Conservation (phyloP, 2,797 vertebrate species). For the Pangasius macronema region DNA sequence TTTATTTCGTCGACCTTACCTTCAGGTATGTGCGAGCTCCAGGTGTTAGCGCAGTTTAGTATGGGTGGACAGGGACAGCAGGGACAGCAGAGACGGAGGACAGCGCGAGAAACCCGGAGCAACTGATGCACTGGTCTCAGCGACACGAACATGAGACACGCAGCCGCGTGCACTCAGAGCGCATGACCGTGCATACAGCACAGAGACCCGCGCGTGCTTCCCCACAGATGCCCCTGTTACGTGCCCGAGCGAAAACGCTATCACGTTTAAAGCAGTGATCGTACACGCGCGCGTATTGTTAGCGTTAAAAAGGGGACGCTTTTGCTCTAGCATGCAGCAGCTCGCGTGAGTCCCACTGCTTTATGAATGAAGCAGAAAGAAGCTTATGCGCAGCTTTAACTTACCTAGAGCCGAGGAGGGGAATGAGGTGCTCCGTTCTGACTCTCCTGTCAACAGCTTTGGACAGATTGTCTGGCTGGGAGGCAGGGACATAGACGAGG, state of each 20-base stretch:
- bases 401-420: slow-evolving; percentile 66
- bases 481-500: slow-evolving; percentile 61
- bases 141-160: slow-evolving; percentile 50
- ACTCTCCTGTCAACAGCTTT: slow-evolving; percentile 67
- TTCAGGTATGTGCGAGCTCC: slow-evolving; percentile 58
- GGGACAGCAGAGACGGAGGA: slow-evolving; percentile 53
- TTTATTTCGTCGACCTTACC: slow-evolving; percentile 43
- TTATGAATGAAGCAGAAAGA: slow-evolving; percentile 28
- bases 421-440: slow-evolving; percentile 56
- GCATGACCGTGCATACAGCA: slow-evolving; percentile 36
- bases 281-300: background rate
- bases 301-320: background rate
- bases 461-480: slow-evolving; percentile 58
- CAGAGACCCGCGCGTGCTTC: background rate
- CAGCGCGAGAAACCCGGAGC: slow-evolving; percentile 35
- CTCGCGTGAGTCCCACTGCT: background rate
- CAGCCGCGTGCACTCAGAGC: background rate
- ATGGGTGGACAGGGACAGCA: slow-evolving; percentile 47
- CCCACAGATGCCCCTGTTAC: background rate
- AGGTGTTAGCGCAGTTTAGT: slow-evolving; percentile 46
- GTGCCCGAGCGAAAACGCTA: background rate
- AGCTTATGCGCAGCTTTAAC: slow-evolving; percentile 50
- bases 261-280: background rate
- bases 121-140: slow-evolving; percentile 39
- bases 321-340: background rate